Evolutionary conservation across 2,888 invertebrate genomes (phyloP).

Genomic region (Melanotus villosus): DNA sequence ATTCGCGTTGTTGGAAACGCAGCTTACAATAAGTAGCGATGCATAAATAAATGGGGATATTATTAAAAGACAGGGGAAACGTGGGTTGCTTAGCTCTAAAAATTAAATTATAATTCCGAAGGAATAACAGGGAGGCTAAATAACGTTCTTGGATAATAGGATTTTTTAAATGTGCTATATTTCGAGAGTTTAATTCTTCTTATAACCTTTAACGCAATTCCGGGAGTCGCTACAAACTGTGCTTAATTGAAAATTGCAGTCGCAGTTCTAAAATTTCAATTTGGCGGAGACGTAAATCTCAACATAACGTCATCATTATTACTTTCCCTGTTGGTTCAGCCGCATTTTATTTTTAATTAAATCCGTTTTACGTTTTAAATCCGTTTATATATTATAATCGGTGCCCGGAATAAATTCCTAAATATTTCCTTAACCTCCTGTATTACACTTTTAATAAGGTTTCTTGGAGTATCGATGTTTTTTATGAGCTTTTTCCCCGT

Average conservation of each 20-base stretch:
- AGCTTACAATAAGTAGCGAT: conserved; percentile 2
- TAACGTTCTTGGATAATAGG: conserved; percentile 39
- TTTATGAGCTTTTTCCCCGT: conserved; percentile 8
- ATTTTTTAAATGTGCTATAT: conserved; percentile 43
- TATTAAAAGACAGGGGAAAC: conserved; percentile 7
- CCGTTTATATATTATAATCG: conserved; percentile 39
- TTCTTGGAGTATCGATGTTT: conserved; percentile 24
- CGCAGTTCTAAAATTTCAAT: conserved; percentile 46
- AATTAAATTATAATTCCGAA: conserved; percentile 37
- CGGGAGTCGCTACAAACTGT: conserved; percentile 42
- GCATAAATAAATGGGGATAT: conserved; percentile 12
- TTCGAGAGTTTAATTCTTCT: conserved; percentile 42
- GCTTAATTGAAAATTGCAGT: conserved; percentile 45
- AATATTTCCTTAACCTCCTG: conserved; percentile 28
- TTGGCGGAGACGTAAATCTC: conserved; percentile 45
- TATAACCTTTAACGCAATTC: conserved; percentile 43
- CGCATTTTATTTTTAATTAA: conserved; percentile 47
- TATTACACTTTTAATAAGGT: conserved; percentile 7
- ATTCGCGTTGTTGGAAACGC: not conserved
- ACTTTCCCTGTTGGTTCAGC: conserved; percentile 40
- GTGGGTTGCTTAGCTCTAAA: conserved; percentile 26
- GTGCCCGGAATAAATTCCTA: conserved; percentile 24
- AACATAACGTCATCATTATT: conserved; percentile 45
- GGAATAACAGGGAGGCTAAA: conserved; percentile 39
- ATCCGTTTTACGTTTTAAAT: conserved; percentile 36